Evolutionary conservation across 2,797 vertebrate species (phyloP).

Genomic region (Iguana delicatissima): DNA sequence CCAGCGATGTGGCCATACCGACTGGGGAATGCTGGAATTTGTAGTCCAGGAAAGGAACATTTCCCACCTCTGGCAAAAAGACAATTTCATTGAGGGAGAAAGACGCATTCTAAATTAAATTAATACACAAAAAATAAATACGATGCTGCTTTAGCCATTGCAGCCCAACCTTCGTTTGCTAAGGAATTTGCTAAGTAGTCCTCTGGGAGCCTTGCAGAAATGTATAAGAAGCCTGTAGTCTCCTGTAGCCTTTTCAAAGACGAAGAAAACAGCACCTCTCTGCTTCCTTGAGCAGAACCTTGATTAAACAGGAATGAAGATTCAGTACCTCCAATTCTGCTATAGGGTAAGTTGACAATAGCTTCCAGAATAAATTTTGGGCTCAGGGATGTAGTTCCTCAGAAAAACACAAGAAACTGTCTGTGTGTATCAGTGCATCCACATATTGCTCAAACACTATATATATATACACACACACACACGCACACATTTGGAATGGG

Average conservation of each 20-base stretch:
- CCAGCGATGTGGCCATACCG: too few relatives aligned
- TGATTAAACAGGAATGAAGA: conserved; percentile 18
- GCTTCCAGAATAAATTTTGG: background rate
- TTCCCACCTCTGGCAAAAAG: background rate
- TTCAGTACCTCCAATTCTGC: background rate
- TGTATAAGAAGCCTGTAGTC: background rate
- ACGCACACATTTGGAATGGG: too few relatives aligned
- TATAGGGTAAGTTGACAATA: background rate
- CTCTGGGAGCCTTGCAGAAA: background rate
- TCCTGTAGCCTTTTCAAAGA: background rate
- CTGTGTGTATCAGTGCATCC: background rate
- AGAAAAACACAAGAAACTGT: background rate
- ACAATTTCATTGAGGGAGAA: background rate
- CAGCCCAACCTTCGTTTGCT: background rate
- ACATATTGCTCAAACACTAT: background rate
- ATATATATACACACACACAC: too few relatives aligned
- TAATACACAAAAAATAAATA: too few relatives aligned
- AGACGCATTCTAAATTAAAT: too few relatives aligned
- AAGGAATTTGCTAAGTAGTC: too few relatives aligned
- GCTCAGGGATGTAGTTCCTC: background rate
- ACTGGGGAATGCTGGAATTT: too few relatives aligned
- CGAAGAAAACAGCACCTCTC: background rate
- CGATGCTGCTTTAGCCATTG: too few relatives aligned
- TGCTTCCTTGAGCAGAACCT: background rate
- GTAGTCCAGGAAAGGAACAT: too few relatives aligned